Evolutionary conservation across 2,113 vertebrate species (phyloP).

Genomic region (Pelecanus crispus): DNA sequence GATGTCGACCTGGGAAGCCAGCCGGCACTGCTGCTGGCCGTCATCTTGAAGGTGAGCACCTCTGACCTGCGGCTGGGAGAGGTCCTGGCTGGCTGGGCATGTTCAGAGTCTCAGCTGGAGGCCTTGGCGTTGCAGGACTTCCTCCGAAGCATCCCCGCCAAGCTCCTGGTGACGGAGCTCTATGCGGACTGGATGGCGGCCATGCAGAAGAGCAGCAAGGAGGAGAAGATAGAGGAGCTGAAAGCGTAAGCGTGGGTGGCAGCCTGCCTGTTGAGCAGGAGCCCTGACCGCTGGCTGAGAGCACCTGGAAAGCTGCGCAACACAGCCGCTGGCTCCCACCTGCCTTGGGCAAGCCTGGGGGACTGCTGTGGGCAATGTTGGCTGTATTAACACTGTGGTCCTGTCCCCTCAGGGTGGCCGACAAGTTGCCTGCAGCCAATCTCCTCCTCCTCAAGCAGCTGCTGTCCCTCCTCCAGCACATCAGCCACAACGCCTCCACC

Average conservation of each 20-base stretch:
- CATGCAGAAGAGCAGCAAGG: neutral
- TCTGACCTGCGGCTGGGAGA: neutral
- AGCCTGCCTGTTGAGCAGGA: neutral
- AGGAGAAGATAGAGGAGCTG: neutral
- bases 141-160: neutral
- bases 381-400: neutral
- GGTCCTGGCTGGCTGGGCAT: neutral
- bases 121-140: neutral
- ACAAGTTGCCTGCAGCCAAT: neutral
- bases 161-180: neutral
- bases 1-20: rapidly evolving
- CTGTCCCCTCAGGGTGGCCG: neutral
- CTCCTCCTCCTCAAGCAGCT: neutral
- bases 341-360: neutral
- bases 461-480: neutral
- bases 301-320: neutral
- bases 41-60: neutral
- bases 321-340: neutral
- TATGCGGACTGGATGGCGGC: neutral
- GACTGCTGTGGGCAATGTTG: neutral
- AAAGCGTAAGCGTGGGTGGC: neutral
- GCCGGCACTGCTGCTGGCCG: neutral
- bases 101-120: neutral
- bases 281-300: neutral
- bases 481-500: neutral